Evolutionary conservation across 1,140 invertebrate genomes (phyloP), one percentile per base, ranked within the genome.

Genomic region (Drosophila busckii): DNA sequence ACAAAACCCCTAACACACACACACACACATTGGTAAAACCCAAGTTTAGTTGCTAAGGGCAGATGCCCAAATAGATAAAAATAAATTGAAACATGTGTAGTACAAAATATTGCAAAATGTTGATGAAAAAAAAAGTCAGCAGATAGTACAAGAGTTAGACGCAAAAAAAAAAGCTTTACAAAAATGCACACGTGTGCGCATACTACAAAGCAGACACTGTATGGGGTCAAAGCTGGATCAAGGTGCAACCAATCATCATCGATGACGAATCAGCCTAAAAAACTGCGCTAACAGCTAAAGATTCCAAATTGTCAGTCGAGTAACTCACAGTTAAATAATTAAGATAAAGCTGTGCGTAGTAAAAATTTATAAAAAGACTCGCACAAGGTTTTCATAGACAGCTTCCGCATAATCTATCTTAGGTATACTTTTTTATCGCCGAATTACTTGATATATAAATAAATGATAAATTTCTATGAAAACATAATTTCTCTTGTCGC

Each of bases 231-330:
- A 60, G 45, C 22, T 60, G 49, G 40, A 54, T 60, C 49, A 60
- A 60, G 56, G 56, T 46, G 44, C 50, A 12, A 10, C 20, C 26
- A 54, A 60, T 34, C 44, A 12, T 17, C 38, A 60, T 54, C 40
- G 56, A 42, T 60, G 49, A 54, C 56, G 56, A 60, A 54, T 35
- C 16, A n/a, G n/a, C n/a, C n/a, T n/a, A n/a, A n/a, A n/a, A n/a
- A n/a, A n/a, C n/a, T n/a, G n/a, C n/a, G n/a, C n/a, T n/a, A n/a
- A n/a, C 13, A 20, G 44, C 19, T 23, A 16, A 34, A 17, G 41
- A n/a, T 15, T 38, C 20, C n/a, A n/a, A n/a, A n/a, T n/a, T n/a
- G n/a, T n/a, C n/a, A n/a, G n/a, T n/a, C n/a, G n/a, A n/a, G n/a
- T n/a, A n/a, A n/a, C n/a, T n/a, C n/a, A n/a, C n/a, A n/a, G n/a